These are phyloP conservation scores for Drosophila incognita DNA, from an alignment of 2,888 invertebrate species.

Conservation along the genomic window DNA sequence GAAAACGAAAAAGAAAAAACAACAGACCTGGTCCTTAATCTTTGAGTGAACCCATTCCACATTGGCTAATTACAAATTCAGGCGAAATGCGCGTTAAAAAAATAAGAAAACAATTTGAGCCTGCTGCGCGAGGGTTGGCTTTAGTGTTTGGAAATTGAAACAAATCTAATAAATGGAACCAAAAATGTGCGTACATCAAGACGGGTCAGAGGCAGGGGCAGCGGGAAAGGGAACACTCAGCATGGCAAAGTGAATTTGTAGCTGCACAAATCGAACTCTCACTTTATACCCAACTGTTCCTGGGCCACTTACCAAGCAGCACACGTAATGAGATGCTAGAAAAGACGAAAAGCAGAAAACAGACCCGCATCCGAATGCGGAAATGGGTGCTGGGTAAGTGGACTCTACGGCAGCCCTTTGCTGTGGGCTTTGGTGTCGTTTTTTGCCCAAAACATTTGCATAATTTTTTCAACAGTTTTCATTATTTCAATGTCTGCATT, in stretches of 20 bases:
- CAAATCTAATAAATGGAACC: slow-evolving; percentile 83
- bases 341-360: slow-evolving; percentile 29
- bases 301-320: slow-evolving; percentile 50
- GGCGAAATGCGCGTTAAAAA: slow-evolving; percentile 50
- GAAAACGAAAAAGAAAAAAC: slow-evolving; percentile 11
- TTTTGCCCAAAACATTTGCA: slow-evolving; percentile 75
- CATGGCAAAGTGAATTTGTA: slow-evolving; percentile 72
- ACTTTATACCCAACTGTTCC: slow-evolving; percentile 41
- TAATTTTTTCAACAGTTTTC: slow-evolving; percentile 77
- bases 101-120: slow-evolving; percentile 52
- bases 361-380: slow-evolving; percentile 35
- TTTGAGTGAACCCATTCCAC: slow-evolving; percentile 22
- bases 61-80: slow-evolving; percentile 72
- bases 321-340: slow-evolving; percentile 68
- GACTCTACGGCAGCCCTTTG: slow-evolving; percentile 39
- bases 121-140: slow-evolving; percentile 27
- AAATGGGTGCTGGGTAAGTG: slow-evolving; percentile 19
- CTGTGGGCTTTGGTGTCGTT: slow-evolving; percentile 58
- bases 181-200: slow-evolving; percentile 79
- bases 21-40: slow-evolving; percentile 39
- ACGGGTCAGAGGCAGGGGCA: not conserved
- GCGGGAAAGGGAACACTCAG: slow-evolving; percentile 35
- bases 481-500: slow-evolving; percentile 75
- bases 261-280: slow-evolving; percentile 76
- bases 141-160: slow-evolving; percentile 69